Evolutionary conservation across 53 echinoderm and acorn worm species (phyloP).

Genomic region (Stichopus horrens): DNA sequence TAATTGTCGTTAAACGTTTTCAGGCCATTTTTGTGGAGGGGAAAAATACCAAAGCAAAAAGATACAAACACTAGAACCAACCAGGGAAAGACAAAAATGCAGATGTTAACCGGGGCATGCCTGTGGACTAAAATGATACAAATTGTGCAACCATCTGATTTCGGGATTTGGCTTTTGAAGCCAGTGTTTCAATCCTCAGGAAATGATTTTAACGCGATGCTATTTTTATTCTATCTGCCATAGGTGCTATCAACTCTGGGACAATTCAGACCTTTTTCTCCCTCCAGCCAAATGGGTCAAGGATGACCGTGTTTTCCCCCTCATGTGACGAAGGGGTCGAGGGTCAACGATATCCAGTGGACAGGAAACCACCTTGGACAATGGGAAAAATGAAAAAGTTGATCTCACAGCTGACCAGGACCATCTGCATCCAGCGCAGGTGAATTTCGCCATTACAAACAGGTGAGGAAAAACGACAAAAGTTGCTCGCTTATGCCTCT

Average conservation of each 20-base stretch:
- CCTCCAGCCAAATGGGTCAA: slow-evolving; percentile 13
- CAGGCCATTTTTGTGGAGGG: background rate
- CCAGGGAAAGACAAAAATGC: background rate
- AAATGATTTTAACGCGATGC: background rate
- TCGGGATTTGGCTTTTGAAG: background rate
- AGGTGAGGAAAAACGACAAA: background rate
- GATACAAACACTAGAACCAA: background rate
- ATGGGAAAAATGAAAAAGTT: background rate
- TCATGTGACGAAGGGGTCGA: background rate
- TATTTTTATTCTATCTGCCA: background rate
- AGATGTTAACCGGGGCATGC: background rate
- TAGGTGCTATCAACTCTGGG: background rate
- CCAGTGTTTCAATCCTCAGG: background rate
- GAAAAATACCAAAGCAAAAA: background rate
- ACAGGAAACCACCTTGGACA: background rate
- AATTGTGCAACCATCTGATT: no score
- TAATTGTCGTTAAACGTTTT: background rate
- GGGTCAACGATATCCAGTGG: background rate
- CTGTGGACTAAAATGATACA: no score
- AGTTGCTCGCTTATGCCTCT: background rate
- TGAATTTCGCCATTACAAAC: background rate
- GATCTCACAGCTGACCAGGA: background rate
- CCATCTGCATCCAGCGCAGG: background rate
- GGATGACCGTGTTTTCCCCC: background rate
- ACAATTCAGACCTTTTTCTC: background rate